phyloP scores from a whole-genome alignment of 2,113 vertebrate species.

The Zapornia atra region DNA sequence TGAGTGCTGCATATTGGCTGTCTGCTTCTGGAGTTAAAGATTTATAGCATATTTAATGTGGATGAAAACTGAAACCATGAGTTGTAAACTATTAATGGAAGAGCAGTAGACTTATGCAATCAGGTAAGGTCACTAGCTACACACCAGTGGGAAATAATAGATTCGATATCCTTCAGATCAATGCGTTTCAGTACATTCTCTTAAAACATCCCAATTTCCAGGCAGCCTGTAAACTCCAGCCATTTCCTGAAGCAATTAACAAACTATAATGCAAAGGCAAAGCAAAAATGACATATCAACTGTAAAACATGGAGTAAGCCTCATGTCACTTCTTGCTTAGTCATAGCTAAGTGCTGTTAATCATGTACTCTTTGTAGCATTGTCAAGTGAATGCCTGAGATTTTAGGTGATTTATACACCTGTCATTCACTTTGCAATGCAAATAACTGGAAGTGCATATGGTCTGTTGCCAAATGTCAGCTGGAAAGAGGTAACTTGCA shows the following conservation, averaged over 20 bases:
- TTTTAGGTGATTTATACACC: constrained; percentile 9
- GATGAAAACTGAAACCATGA: neutral
- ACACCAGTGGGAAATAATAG: rapidly evolving
- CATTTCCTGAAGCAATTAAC: constrained; percentile 35
- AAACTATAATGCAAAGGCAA: neutral
- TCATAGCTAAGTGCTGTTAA: constrained; percentile 11
- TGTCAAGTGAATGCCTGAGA: neutral
- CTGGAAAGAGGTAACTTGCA: constrained; percentile 22
- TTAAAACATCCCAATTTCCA: constrained; percentile 41
- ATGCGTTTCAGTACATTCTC: neutral
- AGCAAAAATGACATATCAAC: neutral
- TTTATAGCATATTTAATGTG: neutral
- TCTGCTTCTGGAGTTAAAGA: neutral
- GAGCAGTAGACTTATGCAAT: neutral
- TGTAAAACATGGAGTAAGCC: neutral
- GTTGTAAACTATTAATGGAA: neutral
- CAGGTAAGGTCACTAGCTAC: neutral
- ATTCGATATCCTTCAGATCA: neutral
- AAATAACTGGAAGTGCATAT: neutral
- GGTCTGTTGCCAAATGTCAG: neutral
- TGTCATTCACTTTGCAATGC: constrained; percentile 18
- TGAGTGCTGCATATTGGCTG: neutral
- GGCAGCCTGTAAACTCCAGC: neutral
- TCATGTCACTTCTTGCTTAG: neutral
- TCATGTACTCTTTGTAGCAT: neutral